These are phyloP conservation scores for Sorex araneus DNA, from an alignment of 2,113 vertebrate species.

Conservation along the genomic window DNA sequence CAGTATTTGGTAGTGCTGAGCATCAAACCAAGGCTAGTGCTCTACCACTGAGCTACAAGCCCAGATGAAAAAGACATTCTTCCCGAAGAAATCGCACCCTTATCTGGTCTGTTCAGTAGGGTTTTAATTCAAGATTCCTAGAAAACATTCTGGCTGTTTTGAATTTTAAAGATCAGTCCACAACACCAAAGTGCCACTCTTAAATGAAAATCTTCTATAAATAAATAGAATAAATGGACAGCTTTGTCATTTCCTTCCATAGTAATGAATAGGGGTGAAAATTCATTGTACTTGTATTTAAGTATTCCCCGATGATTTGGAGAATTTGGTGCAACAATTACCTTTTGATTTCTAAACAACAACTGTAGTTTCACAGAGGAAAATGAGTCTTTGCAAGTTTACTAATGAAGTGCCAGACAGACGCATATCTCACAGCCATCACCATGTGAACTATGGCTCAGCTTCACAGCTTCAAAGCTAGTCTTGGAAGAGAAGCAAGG, in stretches of 20 bases:
- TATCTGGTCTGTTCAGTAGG: neutral
- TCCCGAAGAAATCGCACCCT: neutral
- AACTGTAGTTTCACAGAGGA: too few relatives aligned
- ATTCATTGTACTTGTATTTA: neutral
- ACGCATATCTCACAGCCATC: too few relatives aligned
- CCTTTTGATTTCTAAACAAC: too few relatives aligned
- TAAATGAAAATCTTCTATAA: neutral
- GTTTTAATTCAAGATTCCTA: neutral
- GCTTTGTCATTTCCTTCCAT: neutral
- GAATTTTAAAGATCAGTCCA: neutral
- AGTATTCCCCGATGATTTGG: slow-evolving; percentile 34
- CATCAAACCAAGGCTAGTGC: too few relatives aligned
- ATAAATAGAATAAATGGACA: neutral
- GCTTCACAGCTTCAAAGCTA: too few relatives aligned
- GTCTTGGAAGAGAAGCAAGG: too few relatives aligned
- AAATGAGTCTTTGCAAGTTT: too few relatives aligned
- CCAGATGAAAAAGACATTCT: neutral
- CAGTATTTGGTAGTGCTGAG: neutral
- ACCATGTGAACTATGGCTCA: too few relatives aligned
- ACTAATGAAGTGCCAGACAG: too few relatives aligned
- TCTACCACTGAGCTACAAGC: too few relatives aligned
- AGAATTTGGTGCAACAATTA: too few relatives aligned
- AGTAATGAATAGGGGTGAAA: slow-evolving; percentile 1
- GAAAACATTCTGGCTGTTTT: neutral
- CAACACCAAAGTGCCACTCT: neutral